phyloP scores from a whole-genome alignment of 2,888 invertebrate species.

The Timema podura region DNA sequence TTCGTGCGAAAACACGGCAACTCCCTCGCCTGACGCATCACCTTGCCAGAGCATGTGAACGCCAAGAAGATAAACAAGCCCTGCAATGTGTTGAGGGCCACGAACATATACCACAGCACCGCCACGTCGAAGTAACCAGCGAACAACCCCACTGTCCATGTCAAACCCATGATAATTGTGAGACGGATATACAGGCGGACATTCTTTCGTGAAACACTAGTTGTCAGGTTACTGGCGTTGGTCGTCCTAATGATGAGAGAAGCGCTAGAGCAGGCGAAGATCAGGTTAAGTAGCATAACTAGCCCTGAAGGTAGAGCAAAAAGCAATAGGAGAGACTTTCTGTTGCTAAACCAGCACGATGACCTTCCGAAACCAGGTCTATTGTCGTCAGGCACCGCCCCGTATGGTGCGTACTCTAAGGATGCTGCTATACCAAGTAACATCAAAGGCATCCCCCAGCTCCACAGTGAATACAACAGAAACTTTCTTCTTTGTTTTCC shows the following conservation, averaged over 20 bases:
- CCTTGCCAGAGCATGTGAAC: constrained; percentile 48
- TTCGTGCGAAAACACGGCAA: neutral
- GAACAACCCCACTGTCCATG: constrained; percentile 47
- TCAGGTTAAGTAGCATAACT: constrained; percentile 44
- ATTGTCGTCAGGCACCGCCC: neutral
- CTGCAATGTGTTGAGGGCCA: constrained; percentile 47
- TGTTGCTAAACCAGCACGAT: constrained; percentile 47
- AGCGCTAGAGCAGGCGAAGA: constrained; percentile 44
- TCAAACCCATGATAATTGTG: constrained; percentile 48
- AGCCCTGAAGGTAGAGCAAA: constrained; percentile 48
- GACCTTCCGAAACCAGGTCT: constrained; percentile 42
- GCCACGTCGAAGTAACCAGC: constrained; percentile 44
- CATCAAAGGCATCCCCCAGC: constrained; percentile 45
- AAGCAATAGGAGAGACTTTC: constrained; percentile 45
- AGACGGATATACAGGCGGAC: constrained; percentile 46
- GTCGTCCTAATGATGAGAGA: constrained; percentile 44
- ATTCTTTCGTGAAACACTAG: constrained; percentile 36
- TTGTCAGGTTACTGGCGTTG: constrained; percentile 36
- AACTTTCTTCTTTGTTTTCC: constrained; percentile 43
- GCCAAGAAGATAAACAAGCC: constrained; percentile 48
- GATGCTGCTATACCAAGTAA: constrained; percentile 41
- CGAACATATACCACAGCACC: constrained; percentile 41
- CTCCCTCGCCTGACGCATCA: constrained; percentile 33
- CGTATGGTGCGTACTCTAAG: constrained; percentile 39
- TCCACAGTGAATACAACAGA: constrained; percentile 44